Percentiles rank a stretch among this genome's conserved stretches.
These are phyloP conservation scores for Drosophila guanche DNA, from an alignment of 1,140 invertebrate species.

Conservation along the genomic window DNA sequence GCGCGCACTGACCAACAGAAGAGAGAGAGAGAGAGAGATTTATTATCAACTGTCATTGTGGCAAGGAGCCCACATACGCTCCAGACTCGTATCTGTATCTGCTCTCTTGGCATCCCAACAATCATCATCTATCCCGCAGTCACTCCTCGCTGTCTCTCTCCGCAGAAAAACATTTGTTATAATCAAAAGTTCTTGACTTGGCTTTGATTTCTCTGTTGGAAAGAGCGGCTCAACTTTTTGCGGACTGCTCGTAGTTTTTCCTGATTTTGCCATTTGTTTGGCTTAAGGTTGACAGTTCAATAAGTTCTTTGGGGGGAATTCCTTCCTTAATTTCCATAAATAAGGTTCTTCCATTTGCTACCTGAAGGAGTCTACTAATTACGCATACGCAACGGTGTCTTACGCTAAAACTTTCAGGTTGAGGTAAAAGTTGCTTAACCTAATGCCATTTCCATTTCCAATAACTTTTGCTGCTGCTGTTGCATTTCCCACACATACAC, in stretches of 20 bases:
- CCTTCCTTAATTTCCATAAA: conserved; percentile 78
- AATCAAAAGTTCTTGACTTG: conserved; percentile 73
- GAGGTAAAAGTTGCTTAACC: conserved; percentile 69
- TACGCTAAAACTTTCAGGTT: conserved; percentile 41
- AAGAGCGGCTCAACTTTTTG: conserved; percentile 59
- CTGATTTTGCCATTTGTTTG: conserved; percentile 73
- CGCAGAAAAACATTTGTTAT: conserved; percentile 73
- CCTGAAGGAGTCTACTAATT: conserved; percentile 70
- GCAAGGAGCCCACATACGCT: conserved; percentile 4
- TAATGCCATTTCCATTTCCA: conserved; percentile 72
- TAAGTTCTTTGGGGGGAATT: conserved; percentile 42
- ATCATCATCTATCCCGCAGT: conserved; percentile 14
- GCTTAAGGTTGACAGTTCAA: conserved; percentile 81
- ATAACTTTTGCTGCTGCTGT: conserved; percentile 62
- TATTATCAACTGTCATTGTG: conserved; percentile 72
- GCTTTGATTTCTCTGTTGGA: conserved; percentile 61
- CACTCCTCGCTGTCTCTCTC: conserved; percentile 6
- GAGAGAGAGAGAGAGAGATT: conserved; percentile 44
- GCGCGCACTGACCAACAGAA: conserved; percentile 51
- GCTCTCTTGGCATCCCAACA: conserved; percentile 14
- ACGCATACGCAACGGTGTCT: conserved; percentile 72
- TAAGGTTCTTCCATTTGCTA: conserved; percentile 47
- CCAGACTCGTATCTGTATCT: not conserved
- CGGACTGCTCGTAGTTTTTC: conserved; percentile 59
- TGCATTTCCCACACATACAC: conserved; percentile 57